phyloP scores from a whole-genome alignment of 2,113 vertebrate genomes.

The Bubo blakistoni region DNA sequence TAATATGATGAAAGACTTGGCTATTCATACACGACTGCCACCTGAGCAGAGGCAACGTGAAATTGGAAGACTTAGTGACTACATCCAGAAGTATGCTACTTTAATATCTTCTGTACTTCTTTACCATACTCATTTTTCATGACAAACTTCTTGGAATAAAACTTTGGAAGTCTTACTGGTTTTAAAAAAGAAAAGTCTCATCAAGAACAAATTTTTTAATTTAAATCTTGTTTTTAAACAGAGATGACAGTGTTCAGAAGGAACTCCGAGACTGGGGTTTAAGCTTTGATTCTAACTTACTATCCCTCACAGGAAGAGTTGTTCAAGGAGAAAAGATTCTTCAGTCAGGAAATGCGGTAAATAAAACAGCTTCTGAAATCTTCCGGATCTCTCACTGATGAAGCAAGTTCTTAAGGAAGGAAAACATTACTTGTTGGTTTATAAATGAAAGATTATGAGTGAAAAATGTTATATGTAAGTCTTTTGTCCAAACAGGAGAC shows the following conservation, averaged over 20 bases:
- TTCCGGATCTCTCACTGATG: neutral
- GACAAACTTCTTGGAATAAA: neutral
- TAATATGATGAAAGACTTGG: constrained; percentile 88
- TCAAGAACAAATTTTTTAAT: neutral
- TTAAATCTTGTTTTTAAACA: constrained; percentile 54
- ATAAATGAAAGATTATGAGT: neutral
- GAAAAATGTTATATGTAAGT: rapidly evolving
- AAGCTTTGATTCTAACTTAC: constrained; percentile 83
- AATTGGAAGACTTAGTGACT: constrained; percentile 77
- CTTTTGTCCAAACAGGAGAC: neutral
- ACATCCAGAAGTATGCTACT: constrained; percentile 78
- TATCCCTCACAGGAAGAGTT: constrained; percentile 83
- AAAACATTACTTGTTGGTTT: neutral
- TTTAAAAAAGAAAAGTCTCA: neutral
- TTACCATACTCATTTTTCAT: rapidly evolving
- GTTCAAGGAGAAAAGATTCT: constrained; percentile 85
- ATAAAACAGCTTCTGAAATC: neutral
- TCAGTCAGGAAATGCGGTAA: constrained; percentile 81
- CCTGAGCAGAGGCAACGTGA: constrained; percentile 84
- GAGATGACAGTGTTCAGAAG: constrained; percentile 80
- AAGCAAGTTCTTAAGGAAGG: neutral
- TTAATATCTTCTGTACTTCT: neutral
- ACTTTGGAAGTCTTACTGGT: neutral
- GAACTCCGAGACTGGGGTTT: constrained; percentile 89
- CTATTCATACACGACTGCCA: constrained; percentile 80